Conservation (phyloP, 2,888 invertebrate species). For the Parasteatoda lunata region DNA sequence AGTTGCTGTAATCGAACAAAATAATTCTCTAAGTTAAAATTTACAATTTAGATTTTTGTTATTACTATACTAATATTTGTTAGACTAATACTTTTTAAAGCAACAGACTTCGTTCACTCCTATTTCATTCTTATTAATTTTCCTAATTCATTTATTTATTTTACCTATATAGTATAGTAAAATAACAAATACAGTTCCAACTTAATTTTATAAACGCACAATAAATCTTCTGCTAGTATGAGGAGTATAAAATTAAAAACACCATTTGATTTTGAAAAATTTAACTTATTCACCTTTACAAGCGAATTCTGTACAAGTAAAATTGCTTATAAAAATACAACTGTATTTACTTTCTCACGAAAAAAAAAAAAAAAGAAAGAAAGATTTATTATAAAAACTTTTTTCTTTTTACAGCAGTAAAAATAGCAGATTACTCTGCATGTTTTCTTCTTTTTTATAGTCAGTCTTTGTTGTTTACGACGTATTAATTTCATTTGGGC, state of each 20-base stretch:
- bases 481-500: constrained; percentile 60
- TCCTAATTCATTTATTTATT: too few species aligned
- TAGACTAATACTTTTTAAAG: too few species aligned
- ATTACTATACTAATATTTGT: too few species aligned
- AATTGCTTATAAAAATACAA: not conserved
- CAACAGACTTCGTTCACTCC: too few species aligned
- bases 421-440: constrained; percentile 32
- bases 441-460: constrained; percentile 27
- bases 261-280: not conserved
- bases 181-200: too few species aligned
- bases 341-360: not conserved
- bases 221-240: too few species aligned
- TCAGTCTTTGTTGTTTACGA: constrained; percentile 44
- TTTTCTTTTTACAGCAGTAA: constrained; percentile 28
- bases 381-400: constrained; percentile 25
- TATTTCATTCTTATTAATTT: too few species aligned
- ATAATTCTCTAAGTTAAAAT: too few species aligned
- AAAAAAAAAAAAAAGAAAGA: not conserved
- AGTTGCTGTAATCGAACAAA: too few species aligned
- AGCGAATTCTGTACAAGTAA: not conserved
- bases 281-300: not conserved
- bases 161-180: too few species aligned
- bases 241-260: not conserved
- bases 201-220: too few species aligned
- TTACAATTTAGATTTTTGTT: too few species aligned